phyloP scores from a whole-genome alignment of 2,113 vertebrate genomes.

The Ceratotherium simum region DNA sequence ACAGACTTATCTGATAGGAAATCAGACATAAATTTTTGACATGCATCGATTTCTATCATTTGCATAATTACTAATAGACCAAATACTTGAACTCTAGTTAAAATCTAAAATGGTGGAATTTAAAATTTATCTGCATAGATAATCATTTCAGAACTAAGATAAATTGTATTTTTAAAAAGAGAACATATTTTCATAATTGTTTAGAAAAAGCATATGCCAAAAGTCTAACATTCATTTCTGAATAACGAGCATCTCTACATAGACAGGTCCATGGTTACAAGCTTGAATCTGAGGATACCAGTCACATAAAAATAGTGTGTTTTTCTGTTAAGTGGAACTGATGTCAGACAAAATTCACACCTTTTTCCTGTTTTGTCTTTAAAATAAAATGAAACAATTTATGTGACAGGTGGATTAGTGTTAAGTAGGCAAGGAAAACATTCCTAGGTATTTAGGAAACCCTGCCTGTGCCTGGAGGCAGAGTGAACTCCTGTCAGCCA shows the following conservation, averaged over 20 bases:
- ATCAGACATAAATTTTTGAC: background rate
- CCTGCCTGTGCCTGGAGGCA: background rate
- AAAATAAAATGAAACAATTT: constrained; percentile 8
- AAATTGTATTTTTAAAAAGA: background rate
- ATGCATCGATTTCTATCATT: constrained; percentile 22
- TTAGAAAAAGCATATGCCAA: background rate
- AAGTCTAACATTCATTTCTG: background rate
- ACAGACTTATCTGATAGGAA: background rate
- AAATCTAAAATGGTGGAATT: background rate
- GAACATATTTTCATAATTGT: background rate
- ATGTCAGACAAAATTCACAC: background rate
- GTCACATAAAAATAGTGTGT: background rate
- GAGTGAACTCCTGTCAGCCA: background rate
- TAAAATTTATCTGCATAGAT: background rate
- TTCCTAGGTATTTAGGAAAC: background rate
- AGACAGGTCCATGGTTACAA: background rate
- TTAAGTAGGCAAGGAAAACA: background rate
- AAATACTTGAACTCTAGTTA: background rate
- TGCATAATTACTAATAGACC: constrained; percentile 24
- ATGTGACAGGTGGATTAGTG: fast-evolving
- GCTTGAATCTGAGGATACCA: background rate
- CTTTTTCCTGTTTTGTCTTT: background rate
- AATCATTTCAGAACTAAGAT: background rate
- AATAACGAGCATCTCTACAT: background rate
- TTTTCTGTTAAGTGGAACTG: background rate